Evolutionary conservation across 2,113 vertebrate species (phyloP), one percentile per base, ranked within the genome.

Genomic region (Phyllostomus discolor): DNA sequence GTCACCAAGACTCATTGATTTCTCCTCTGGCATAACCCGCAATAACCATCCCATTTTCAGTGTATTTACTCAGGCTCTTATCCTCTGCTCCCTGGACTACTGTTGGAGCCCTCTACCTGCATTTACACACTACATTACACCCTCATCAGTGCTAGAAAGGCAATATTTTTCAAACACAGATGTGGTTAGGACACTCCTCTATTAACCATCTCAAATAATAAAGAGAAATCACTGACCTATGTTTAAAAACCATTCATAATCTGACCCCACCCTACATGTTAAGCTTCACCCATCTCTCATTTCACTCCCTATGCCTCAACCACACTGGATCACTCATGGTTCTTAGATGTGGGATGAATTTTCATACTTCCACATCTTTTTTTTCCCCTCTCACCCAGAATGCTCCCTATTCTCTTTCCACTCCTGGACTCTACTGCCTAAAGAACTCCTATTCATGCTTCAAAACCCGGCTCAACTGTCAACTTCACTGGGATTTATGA

Each of bases 191-290:
- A 76, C 67, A 31, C 5, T 10, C n/a, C 52, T 31, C 57, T n/a
- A 17, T 14, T 76, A 66, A 81, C 26, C 7, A 70, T n/a, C 28
- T 64, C 62, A 50, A 84, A 48, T 75, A 75, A 66, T 70, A 46
- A 19, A 28, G 41, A 46, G n/a, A 24, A 17, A 46, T 11, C 1
- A 0, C 1, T 57, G 6, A 4, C 12, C 1, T 17, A 20, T 33
- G 20, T 75, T 57, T 38, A 52, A 54, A 96, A 69, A 14, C 1
- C 46, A 31, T 22, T 59, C 38, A 54, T 9, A 64, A 4, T 22
- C 35, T 67, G 33, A 75, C 5, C 24, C 9, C n/a, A 57, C 11
- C 10, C 28, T 66, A 31, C 5, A 16, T 0, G 31, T 35, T 19
- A 79, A 69, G 2, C 2, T 19, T 87, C 4, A 43, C 20, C n/a